These are phyloP conservation scores for Brachirus orientalis DNA, from an alignment of 2,113 vertebrate genomes.

Conservation along the genomic window DNA sequence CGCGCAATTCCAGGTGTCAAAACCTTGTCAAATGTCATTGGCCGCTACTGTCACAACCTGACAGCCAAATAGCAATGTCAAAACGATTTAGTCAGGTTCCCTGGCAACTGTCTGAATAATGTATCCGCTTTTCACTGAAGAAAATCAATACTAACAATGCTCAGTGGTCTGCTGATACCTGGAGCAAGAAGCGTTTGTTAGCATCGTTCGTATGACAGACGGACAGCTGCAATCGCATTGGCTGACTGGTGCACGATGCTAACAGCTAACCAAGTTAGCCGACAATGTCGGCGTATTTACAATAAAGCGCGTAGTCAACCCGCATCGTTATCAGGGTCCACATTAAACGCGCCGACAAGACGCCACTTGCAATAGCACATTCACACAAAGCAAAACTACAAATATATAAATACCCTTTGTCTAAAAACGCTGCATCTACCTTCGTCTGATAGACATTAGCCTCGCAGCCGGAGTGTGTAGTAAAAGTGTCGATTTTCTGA, in stretches of 20 bases:
- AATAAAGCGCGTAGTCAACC: background rate
- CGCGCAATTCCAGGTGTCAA: slow-evolving; percentile 11
- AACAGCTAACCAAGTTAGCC: slow-evolving; percentile 52
- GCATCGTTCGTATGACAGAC: background rate
- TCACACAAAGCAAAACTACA: background rate
- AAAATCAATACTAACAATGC: background rate
- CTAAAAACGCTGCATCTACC: slow-evolving; percentile 38
- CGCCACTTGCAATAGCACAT: background rate
- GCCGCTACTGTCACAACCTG: background rate
- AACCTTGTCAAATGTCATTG: slow-evolving; percentile 1
- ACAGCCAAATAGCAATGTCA: background rate
- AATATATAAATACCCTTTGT: background rate
- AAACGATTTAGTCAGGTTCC: too few species aligned
- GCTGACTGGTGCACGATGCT: slow-evolving; percentile 11
- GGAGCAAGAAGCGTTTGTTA: slow-evolving; percentile 3
- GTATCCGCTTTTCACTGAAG: too few species aligned
- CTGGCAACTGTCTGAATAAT: too few species aligned
- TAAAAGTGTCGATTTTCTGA: slow-evolving; percentile 53
- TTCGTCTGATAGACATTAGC: slow-evolving; percentile 52
- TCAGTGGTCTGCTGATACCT: slow-evolving; percentile 14
- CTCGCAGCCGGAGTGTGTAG: slow-evolving; percentile 67
- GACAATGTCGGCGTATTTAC: slow-evolving; percentile 43
- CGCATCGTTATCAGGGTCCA: background rate
- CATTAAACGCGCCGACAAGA: background rate
- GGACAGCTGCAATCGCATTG: slow-evolving; percentile 3